Evolutionary conservation across 2,797 vertebrate genomes (phyloP), one percentile per base, ranked within the genome.

Genomic region (Coregonus ussuriensis): DNA sequence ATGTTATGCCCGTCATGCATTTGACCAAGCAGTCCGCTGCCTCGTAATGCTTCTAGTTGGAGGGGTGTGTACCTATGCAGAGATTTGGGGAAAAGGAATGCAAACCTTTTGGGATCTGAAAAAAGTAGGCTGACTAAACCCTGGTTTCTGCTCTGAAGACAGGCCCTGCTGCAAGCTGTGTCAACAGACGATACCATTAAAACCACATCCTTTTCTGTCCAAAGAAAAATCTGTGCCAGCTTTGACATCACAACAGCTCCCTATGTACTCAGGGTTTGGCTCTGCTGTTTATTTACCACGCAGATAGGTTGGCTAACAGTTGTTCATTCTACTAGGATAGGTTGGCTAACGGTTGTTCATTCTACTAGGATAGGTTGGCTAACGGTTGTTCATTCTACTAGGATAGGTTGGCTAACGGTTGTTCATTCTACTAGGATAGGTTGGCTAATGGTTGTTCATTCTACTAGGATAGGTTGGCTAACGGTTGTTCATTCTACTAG

Each of bases 1-100:
- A 84, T 88, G 81, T 84, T 88, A 33, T 15, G 9, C 74, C 88
- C 80, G 59, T 89, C 78, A 87, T 84, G 77, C n/a, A 72, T 81
- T 78, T 68, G 4, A 71, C 3, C 31, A 33, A 74, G 71, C 71
- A 52, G 5, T 9, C 7, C 13, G 51, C 77, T 82, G 71, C 74
- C 83, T 81, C 62, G 21, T 52, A 73, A 62, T 70, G 68, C 74
- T 77, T 41, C 51, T 7, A 0, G 68, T 72, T 63, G 81, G 71
- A 54, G 33, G 47, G 25, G 14, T 74, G 51, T 29, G 56, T 67
- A 85, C 79, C 79, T 86, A 13, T 52, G 74, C 37, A 54, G 52
- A 6, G 21, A 14, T 82, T 83, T 74, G 31, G 0, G 14, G 47
- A 21, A 75, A 78, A 75, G 65, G 18, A 82, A 75, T 76, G 74